Conservation (phyloP, 2,113 vertebrate species). For the Isichthys henryi region DNA sequence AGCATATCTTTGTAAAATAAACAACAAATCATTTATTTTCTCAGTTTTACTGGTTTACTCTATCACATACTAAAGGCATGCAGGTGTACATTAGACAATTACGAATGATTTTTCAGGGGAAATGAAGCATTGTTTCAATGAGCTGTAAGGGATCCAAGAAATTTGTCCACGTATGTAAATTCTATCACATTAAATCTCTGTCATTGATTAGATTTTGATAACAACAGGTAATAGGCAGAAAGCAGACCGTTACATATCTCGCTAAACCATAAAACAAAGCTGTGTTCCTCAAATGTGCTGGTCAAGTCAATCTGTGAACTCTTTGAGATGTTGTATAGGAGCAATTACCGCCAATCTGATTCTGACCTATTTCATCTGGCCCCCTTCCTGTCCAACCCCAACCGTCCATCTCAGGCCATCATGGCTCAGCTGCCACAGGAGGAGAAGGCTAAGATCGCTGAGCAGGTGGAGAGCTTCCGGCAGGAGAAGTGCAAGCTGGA, state of each 20-base stretch:
- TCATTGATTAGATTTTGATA: background rate
- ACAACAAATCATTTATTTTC: too few species aligned
- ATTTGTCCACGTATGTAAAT: background rate
- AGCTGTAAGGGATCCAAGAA: too few species aligned
- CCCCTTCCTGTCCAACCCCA: background rate
- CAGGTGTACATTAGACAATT: too few species aligned
- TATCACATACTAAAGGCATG: too few species aligned
- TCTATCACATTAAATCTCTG: background rate
- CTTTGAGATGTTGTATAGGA: background rate
- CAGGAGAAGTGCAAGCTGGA: constrained; percentile 98
- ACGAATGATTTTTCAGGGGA: too few species aligned
- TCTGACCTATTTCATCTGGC: constrained; percentile 16
- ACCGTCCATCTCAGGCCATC: constrained; percentile 72
- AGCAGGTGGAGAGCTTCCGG: constrained; percentile 98
- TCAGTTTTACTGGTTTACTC: too few species aligned
- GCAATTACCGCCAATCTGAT: constrained; percentile 16
- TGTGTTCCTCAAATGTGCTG: background rate
- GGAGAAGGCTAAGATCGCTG: constrained; percentile 97
- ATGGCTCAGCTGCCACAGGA: constrained; percentile 98
- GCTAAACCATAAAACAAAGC: background rate
- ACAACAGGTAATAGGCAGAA: background rate
- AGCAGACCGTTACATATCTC: background rate
- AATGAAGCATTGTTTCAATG: too few species aligned
- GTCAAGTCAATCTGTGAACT: background rate
- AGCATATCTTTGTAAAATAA: too few species aligned